phyloP scores from a whole-genome alignment of 2,797 vertebrate genomes.

The Phalloptychus januarius region DNA sequence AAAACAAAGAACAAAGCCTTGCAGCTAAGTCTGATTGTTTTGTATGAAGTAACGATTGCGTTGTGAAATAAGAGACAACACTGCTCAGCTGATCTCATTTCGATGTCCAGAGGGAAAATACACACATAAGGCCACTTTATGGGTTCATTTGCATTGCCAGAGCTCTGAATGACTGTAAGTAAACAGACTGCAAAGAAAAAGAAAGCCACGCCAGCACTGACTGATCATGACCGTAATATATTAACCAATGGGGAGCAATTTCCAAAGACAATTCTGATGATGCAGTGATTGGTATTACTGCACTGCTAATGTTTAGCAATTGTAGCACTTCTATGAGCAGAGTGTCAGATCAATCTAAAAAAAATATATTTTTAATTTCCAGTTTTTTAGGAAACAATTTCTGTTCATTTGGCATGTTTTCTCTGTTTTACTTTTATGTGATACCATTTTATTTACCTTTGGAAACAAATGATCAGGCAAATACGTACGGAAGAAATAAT shows the following conservation, averaged over 20 bases:
- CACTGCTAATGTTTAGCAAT: conserved; percentile 51
- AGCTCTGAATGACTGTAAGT: conserved; percentile 65
- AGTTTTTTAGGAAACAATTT: conserved; percentile 11
- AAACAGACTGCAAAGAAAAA: conserved; percentile 62
- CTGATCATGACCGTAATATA: conserved; percentile 75
- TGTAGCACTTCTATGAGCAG: conserved; percentile 57
- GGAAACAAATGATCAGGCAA: conserved; percentile 7
- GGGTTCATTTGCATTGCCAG: conserved; percentile 72
- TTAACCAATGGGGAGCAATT: conserved; percentile 69
- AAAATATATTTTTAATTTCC: not conserved
- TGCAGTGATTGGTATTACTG: conserved; percentile 74
- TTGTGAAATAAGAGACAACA: conserved; percentile 29
- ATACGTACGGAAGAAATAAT: conserved; percentile 28
- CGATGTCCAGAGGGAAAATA: conserved; percentile 65
- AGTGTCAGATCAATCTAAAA: conserved; percentile 34
- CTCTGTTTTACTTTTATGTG: not conserved
- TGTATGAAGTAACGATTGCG: conserved; percentile 11
- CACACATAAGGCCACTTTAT: conserved; percentile 66
- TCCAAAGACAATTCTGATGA: conserved; percentile 73
- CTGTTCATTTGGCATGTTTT: conserved; percentile 1
- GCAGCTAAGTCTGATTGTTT: conserved; percentile 43
- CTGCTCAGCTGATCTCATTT: conserved; percentile 58
- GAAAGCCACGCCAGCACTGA: conserved; percentile 55
- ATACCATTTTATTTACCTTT: conserved; percentile 10
- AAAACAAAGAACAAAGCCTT: not conserved